These are phyloP conservation scores for Otolemur garnettii DNA, from an alignment of 2,113 vertebrate genomes.

Conservation along the genomic window DNA sequence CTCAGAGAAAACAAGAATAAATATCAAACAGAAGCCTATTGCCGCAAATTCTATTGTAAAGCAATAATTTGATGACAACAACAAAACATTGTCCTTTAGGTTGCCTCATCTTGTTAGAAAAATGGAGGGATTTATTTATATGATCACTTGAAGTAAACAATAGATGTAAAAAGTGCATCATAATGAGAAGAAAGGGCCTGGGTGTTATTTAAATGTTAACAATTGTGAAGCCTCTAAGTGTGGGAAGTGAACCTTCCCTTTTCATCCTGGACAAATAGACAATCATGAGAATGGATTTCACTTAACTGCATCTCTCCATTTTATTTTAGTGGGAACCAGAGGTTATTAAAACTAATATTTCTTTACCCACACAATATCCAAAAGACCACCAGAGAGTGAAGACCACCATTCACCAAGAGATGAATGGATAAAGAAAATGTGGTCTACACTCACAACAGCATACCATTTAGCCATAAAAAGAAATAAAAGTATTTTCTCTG, in stretches of 20 bases:
- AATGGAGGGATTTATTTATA: background rate
- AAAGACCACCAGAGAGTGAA: background rate
- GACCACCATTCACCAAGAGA: too few species aligned
- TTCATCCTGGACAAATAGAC: background rate
- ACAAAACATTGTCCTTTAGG: background rate
- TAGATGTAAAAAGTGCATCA: background rate
- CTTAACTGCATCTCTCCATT: background rate
- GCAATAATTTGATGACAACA: background rate
- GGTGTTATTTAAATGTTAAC: background rate
- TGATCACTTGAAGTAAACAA: background rate
- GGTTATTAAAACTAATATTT: slow-evolving; percentile 12
- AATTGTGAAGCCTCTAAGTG: background rate
- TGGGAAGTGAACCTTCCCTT: background rate
- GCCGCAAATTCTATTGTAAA: slow-evolving; percentile 1
- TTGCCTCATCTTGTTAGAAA: background rate
- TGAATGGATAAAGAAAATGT: too few species aligned
- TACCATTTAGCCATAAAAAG: too few species aligned
- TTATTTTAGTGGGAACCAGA: slow-evolving; percentile 13
- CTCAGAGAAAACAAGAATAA: slow-evolving; percentile 49
- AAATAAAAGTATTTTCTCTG: too few species aligned
- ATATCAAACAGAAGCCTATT: background rate
- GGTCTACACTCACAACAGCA: too few species aligned
- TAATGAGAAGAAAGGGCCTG: background rate
- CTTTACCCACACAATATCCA: background rate
- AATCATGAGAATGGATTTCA: background rate